Evolutionary conservation across 2,888 invertebrate species (phyloP).

Genomic region (Pemphredon lugubris): DNA sequence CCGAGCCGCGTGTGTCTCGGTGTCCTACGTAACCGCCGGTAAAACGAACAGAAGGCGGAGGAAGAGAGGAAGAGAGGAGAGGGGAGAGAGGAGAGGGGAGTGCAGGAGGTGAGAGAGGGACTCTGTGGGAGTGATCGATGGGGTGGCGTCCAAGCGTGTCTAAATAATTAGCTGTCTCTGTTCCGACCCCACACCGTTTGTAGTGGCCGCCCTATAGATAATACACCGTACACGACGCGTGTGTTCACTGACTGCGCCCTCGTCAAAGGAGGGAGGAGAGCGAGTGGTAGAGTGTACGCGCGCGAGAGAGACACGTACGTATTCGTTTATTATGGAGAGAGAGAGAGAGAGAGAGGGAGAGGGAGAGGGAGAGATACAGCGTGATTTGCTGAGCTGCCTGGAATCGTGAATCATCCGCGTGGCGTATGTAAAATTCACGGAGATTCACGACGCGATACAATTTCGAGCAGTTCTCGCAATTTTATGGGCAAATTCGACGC

Average conservation of each 20-base stretch:
- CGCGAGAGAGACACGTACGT: constrained; percentile 11
- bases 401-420: constrained; percentile 58
- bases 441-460: constrained; percentile 49
- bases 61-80: constrained; percentile 24
- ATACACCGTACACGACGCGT: constrained; percentile 62
- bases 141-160: constrained; percentile 80
- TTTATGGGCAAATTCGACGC: constrained; percentile 43
- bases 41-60: constrained; percentile 44
- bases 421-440: constrained; percentile 57
- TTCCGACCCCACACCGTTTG: constrained; percentile 78
- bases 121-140: constrained; percentile 77
- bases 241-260: constrained; percentile 71
- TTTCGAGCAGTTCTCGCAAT: constrained; percentile 37
- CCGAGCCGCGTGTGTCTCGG: constrained; percentile 21
- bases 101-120: constrained; percentile 47
- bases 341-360: neutral
- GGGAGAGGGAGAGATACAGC: constrained; percentile 15
- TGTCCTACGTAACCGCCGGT: constrained; percentile 34
- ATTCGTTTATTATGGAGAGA: constrained; percentile 29
- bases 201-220: constrained; percentile 75
- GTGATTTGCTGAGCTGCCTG: constrained; percentile 56
- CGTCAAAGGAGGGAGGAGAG: constrained; percentile 23
- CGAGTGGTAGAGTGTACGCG: constrained; percentile 4
- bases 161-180: constrained; percentile 81
- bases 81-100: constrained; percentile 17